Evolutionary conservation across 2,797 vertebrate genomes (phyloP).

Genomic region (Netta rufina): DNA sequence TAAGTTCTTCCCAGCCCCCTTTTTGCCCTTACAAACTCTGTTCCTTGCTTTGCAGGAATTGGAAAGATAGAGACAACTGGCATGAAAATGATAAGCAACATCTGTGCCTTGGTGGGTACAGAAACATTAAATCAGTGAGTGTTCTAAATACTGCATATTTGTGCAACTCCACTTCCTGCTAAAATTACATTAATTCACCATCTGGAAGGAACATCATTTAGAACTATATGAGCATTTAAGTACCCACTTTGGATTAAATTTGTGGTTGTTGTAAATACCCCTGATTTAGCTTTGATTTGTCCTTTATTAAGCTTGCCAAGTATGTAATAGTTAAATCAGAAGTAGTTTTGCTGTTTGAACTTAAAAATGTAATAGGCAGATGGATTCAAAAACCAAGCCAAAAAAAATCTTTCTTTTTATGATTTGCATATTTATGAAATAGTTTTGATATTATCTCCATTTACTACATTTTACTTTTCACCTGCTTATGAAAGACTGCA

Average conservation of each 20-base stretch:
- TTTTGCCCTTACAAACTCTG: conserved; percentile 57
- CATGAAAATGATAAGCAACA: conserved; percentile 76
- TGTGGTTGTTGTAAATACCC: conserved; percentile 81
- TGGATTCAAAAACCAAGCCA: conserved; percentile 45
- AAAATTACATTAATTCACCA: conserved; percentile 85
- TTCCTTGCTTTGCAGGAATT: conserved; percentile 65
- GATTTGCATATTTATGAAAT: conserved; percentile 46
- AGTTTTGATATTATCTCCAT: conserved; percentile 37
- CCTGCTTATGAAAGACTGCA: conserved; percentile 41
- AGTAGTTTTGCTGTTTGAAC: conserved; percentile 70
- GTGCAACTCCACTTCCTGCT: conserved; percentile 82
- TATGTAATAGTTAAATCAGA: conserved; percentile 79
- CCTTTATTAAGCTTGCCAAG: conserved; percentile 78
- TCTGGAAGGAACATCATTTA: conserved; percentile 82
- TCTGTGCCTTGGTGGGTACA: conserved; percentile 76
- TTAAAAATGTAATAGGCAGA: conserved; percentile 63
- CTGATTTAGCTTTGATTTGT: conserved; percentile 84
- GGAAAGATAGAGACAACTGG: conserved; percentile 76
- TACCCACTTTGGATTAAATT: conserved; percentile 83
- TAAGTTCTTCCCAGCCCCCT: conserved; percentile 3
- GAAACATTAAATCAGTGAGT: conserved; percentile 77
- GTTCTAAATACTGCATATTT: conserved; percentile 79
- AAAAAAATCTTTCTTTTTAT: conserved; percentile 42
- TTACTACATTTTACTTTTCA: conserved; percentile 35
- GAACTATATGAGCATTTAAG: conserved; percentile 81